Percentiles rank a stretch among this genome's conserved stretches.
Evolutionary conservation across 2,797 vertebrate species (phyloP).

Genomic region (Oophaga sylvatica): DNA sequence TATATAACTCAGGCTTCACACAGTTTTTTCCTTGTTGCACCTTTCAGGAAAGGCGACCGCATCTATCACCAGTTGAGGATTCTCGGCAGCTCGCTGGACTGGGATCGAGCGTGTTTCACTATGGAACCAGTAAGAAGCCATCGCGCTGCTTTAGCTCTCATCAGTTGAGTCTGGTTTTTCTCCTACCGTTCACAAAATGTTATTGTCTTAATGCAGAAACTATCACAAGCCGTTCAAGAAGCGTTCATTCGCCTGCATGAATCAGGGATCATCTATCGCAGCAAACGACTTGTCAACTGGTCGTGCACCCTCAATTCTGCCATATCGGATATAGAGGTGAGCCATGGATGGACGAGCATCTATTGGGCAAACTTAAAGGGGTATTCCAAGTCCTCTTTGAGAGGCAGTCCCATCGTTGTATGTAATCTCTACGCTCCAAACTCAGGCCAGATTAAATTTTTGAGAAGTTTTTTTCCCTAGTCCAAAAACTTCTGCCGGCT

Average conservation of each 20-base stretch:
- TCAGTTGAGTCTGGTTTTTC: not conserved
- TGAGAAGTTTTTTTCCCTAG: no score
- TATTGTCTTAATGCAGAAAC: conserved; percentile 76
- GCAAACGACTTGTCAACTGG: conserved; percentile 93
- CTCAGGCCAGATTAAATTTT: no score
- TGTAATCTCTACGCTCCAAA: no score
- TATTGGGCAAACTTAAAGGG: not conserved
- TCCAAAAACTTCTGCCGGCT: no score
- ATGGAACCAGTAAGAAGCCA: conserved; percentile 83
- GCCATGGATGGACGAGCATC: not conserved
- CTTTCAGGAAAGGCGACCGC: conserved; percentile 86
- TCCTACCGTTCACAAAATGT: not conserved
- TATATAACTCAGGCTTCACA: not conserved
- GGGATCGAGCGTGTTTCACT: conserved; percentile 92
- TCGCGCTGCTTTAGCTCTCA: not conserved
- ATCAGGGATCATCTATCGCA: conserved; percentile 88
- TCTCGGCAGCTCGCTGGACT: conserved; percentile 89
- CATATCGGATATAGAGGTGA: conserved; percentile 90
- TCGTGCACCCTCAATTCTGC: conserved; percentile 91
- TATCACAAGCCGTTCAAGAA: conserved; percentile 86
- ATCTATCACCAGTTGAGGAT: conserved; percentile 93
- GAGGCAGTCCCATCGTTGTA: no score
- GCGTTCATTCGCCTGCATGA: conserved; percentile 89
- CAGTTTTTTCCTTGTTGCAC: not conserved
- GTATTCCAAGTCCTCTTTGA: no score